Base-by-base conservation (phyloP, 2,888 invertebrate genomes). In the Agrochola lota region DNA sequence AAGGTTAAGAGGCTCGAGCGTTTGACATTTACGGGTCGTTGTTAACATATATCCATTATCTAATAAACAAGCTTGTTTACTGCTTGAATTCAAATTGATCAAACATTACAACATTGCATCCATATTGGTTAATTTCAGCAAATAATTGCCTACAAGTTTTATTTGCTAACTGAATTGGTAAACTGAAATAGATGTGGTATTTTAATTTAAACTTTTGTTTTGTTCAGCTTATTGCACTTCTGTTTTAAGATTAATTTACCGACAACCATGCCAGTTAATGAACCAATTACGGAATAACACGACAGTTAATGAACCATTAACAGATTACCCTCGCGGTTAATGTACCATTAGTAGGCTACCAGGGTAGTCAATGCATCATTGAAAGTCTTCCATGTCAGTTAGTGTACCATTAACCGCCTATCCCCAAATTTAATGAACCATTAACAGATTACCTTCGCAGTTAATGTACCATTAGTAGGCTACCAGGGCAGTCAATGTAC, bases 31-130 rank as follows among this genome's bases (percentile, higher is more conserved):
- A 66, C 15, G 8, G 12, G 1, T 9, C 12, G 23, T 30, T 62
- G 17, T 17, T 64, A n/a, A 71, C 64, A 23, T 9, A 30, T 2
- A 64, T 5, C 1, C 35, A 40, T 71, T 67, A 35, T 67, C 26
- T 17, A 23, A 17, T 46, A 55, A 26, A 35, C n/a, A 57, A 76
- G 26, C 76, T 76, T 43, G 30, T 17, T 17, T 11, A 69, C 5
- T 17, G 23, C 71, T 30, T 46, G 20, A 76, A 52, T 63, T 55
- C 6, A 52, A 75, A 52, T 35, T 55, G 63, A 63, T 52, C 43
- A 49, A 77, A 49, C 46, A 49, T 76, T 77, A 15, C 76, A 46
- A 77, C 55, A 76, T 7, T 17, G 63, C 23, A 17, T 57, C 1
- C 35, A 7, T 35, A 40, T 62, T 77, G 46, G n/a, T 12, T 26